Conservation (phyloP, 2,888 invertebrate species). For the Sicus ferrugineus region DNA sequence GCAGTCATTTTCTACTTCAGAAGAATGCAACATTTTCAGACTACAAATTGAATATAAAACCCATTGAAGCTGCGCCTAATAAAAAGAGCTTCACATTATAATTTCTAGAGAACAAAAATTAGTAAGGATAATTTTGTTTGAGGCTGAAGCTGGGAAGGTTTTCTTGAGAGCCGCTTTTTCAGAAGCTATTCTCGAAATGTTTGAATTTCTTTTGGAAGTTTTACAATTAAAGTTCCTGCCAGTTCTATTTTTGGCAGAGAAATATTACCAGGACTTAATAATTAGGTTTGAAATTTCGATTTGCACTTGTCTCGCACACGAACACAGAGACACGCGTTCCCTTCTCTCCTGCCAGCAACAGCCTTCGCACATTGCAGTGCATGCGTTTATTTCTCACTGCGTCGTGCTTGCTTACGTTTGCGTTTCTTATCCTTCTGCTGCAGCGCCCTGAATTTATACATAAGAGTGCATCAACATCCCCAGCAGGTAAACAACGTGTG, state of each 20-base stretch:
- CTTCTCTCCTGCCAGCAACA: conserved; percentile 50
- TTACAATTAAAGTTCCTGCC: too few species aligned
- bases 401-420: conserved; percentile 19
- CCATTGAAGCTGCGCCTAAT: too few species aligned
- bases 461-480: neutral
- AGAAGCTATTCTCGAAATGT: too few species aligned
- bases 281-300: neutral
- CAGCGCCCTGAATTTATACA: conserved; percentile 25
- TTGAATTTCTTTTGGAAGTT: too few species aligned
- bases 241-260: neutral
- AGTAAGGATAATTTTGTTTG: too few species aligned
- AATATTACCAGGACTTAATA: neutral
- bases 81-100: too few species aligned
- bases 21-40: too few species aligned
- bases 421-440: conserved; percentile 25
- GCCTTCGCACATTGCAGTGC: conserved; percentile 37
- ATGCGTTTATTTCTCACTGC: conserved; percentile 4
- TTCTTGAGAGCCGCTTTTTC: too few species aligned
- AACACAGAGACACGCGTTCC: neutral
- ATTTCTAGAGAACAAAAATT: too few species aligned
- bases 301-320: neutral
- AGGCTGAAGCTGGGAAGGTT: too few species aligned
- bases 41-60: too few species aligned
- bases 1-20: too few species aligned
- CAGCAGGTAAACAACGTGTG: neutral